Base-by-base conservation (phyloP, 2,888 invertebrate genomes). In the Argyresthia goedartella region DNA sequence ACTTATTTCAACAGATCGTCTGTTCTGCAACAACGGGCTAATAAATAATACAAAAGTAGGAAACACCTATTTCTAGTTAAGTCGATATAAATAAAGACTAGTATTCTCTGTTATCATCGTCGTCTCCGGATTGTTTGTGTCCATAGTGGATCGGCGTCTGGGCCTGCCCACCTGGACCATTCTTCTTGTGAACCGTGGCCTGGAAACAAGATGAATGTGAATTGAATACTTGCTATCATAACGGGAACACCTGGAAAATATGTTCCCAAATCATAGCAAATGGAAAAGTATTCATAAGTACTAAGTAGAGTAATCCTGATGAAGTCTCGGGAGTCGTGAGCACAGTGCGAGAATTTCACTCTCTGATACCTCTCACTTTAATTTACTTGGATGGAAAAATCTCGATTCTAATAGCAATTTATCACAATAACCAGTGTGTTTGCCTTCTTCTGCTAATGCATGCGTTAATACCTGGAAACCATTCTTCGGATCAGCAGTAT, bases 401-500 rank as follows among this genome's bases (percentile, higher is more conserved):
- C 2, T 25, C 25, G 25, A 25, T 6, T 25, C 25, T 25, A n/a
- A n/a, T n/a, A n/a, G n/a, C n/a, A n/a, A n/a, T n/a, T n/a, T n/a
- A n/a, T n/a, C n/a, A n/a, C n/a, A n/a, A n/a, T 25, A 6, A 25
- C 25, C 25, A 25, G 25, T 25, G 25, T 25, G 25, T 25, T 25
- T 25, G 25, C 25, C 25, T 25, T 25, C 25, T 25, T 25, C 25
- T 25, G 25, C 25, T 25, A 6, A 25, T 25, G 25, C 3, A 25
- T 25, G 25, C 6, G 25, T 6, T 4, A 54, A 57, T 68, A 86
- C 93, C 81, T 91, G 91, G 81, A 93, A 94, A 44, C 94, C 94
- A 64, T 92, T 91, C 61, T 88, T 87, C 51, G 91, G 89, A 72
- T 93, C 93, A 9, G 93, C 92, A 1, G 90, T 91, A 65, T 94